Evolutionary conservation across 2,797 vertebrate genomes (phyloP).

Genomic region (Harpagifer antarcticus): DNA sequence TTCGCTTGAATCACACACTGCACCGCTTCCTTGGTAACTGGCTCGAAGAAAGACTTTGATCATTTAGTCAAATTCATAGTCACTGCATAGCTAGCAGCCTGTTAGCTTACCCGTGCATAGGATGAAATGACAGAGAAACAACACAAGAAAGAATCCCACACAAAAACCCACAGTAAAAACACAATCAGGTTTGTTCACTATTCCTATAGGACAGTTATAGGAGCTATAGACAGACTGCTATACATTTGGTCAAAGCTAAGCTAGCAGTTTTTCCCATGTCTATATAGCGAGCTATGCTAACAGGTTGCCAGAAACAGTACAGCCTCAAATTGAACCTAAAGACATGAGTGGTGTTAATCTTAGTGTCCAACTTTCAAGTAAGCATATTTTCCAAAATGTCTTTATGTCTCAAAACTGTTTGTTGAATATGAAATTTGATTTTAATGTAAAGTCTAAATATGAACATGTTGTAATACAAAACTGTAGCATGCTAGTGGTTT

Average conservation of each 20-base stretch:
- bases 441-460: not conserved
- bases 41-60: constrained; percentile 28
- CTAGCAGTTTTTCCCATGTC: not conserved
- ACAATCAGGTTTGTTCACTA: not conserved
- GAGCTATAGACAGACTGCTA: not conserved
- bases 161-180: not conserved
- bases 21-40: constrained; percentile 23
- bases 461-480: not conserved
- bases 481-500: not conserved
- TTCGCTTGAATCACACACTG: constrained; percentile 39
- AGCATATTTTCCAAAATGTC: not conserved
- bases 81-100: not conserved
- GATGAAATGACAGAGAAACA: not conserved
- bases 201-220: not conserved
- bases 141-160: not conserved
- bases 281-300: not conserved
- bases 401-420: not conserved
- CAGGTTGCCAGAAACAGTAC: not conserved
- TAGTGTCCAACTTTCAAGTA: too few relatives aligned
- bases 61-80: constrained; percentile 17
- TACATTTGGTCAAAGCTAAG: not conserved
- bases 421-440: not conserved
- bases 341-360: not conserved
- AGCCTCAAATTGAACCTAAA: not conserved
- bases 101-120: not conserved